These are phyloP conservation scores for Alauda arvensis DNA, from an alignment of 2,797 vertebrate genomes.

Conservation along the genomic window DNA sequence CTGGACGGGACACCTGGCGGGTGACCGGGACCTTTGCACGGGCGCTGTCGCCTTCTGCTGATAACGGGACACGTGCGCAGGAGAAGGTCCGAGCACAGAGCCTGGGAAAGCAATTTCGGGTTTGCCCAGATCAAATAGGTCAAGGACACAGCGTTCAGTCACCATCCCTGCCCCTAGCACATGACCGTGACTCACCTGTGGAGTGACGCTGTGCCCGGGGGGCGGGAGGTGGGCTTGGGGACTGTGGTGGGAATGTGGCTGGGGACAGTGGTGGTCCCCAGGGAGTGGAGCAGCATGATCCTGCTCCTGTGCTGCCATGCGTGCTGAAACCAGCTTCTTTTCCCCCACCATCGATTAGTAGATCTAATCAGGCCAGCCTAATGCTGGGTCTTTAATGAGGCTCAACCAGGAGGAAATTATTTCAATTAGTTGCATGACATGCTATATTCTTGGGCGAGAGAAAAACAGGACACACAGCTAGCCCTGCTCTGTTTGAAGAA, in stretches of 20 bases:
- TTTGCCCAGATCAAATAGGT: neutral
- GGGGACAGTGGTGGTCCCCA: neutral
- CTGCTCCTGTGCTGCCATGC: rapidly evolving
- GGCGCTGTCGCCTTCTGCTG: neutral
- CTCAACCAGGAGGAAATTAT: neutral
- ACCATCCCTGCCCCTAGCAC: neutral
- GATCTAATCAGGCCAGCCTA: neutral
- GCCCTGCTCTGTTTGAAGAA: neutral
- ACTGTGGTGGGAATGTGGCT: neutral
- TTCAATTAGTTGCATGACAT: neutral
- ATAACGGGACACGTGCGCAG: neutral
- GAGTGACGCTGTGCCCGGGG: rapidly evolving
- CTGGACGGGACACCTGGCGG: neutral
- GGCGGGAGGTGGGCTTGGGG: rapidly evolving
- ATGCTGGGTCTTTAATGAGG: neutral
- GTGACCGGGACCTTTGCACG: neutral
- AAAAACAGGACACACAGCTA: neutral
- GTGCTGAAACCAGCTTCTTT: neutral
- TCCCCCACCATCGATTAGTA: neutral
- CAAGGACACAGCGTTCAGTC: neutral
- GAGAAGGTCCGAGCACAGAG: neutral
- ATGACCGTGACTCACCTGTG: neutral
- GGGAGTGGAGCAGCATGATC: rapidly evolving
- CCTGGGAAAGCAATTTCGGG: neutral
- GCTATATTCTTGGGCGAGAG: neutral